Evolutionary conservation across 2,888 invertebrate genomes (phyloP).

Genomic region (Microplitis manilae): DNA sequence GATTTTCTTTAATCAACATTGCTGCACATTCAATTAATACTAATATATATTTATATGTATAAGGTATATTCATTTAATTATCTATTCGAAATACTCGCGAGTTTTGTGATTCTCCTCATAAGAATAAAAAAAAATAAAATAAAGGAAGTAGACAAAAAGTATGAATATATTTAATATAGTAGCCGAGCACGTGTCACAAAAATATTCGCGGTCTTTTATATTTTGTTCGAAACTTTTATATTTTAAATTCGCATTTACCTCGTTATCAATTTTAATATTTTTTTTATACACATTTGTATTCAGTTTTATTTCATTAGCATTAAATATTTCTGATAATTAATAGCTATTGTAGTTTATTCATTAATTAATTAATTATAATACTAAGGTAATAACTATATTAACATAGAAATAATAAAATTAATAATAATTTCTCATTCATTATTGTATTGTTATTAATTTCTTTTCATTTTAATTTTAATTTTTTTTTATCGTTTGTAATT

Average conservation of each 20-base stretch:
- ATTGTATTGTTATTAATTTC: slow-evolving; percentile 1
- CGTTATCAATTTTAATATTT: background rate
- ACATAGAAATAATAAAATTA: slow-evolving; percentile 23
- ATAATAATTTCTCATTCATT: slow-evolving; percentile 7
- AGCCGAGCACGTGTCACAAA: slow-evolving; percentile 30
- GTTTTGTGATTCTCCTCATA: slow-evolving; percentile 25
- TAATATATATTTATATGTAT: slow-evolving; percentile 8
- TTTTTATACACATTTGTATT: slow-evolving; percentile 49
- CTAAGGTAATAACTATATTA: slow-evolving; percentile 60
- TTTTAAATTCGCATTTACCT: slow-evolving; percentile 31
- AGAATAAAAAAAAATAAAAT: slow-evolving; percentile 18
- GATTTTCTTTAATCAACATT: slow-evolving; percentile 2
- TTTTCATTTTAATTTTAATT: slow-evolving; percentile 23
- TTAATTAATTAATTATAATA: slow-evolving; percentile 47
- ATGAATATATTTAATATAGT: slow-evolving; percentile 16
- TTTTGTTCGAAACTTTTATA: slow-evolving; percentile 42
- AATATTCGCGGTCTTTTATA: slow-evolving; percentile 34
- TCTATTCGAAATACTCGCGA: slow-evolving; percentile 7
- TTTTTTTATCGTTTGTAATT: slow-evolving; percentile 14
- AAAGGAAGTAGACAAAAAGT: slow-evolving; percentile 9
- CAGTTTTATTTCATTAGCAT: slow-evolving; percentile 55
- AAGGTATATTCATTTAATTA: background rate
- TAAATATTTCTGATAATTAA: slow-evolving; percentile 46
- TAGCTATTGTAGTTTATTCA: background rate
- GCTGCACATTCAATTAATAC: slow-evolving; percentile 3